Evolutionary conservation across 2,797 vertebrate species (phyloP), one percentile per base, ranked within the genome.

Genomic region (Hybognathus amarus): DNA sequence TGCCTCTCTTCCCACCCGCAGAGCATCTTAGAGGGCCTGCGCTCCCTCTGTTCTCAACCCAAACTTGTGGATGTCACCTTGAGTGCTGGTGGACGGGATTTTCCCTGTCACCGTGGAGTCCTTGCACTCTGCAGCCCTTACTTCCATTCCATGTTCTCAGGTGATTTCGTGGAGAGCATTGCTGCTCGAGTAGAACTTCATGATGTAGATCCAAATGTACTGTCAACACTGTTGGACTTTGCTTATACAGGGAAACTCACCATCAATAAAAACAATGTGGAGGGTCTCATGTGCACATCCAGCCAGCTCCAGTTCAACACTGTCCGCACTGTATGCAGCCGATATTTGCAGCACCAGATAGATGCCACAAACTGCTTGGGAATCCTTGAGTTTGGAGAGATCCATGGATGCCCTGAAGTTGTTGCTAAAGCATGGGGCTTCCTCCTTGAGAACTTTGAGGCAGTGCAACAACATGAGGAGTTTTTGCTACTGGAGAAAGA

Each of bases 311-410:
- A 99, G 87, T 99, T 99, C 90, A 96, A 97, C n/a, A 91, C 96
- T 0, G 96, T 98, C 50, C 95, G 96, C 83, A 88, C 96, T 1
- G 98, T 97, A 75, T 99, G 98, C 84, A 96, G 96, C 90, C 94
- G 97, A 64, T 99, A 99, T 92, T 95, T 99, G 11, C 96, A 97
- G 93, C 96, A 99, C 89, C 98, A 99, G 94, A 97, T 99, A 17
- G 96, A 97, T 0, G 96, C 95, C 30, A 95, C 95, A 85, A 99
- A 99, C 93, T 99, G 98, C 87, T 90, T 99, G 89, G 98, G 98
- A 76, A 99, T 99, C 92, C 95, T 96, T 11, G 97, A 98, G 92
- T 99, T 99, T 5, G 98, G 96, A 1, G 97, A 98, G 87, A 95
- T 95, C 79, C 96, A 99, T 0, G 97, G 98, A 74, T 97, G 97